These are phyloP conservation scores for Aphodius sticticus DNA, from an alignment of 2,888 invertebrate species.

Conservation along the genomic window DNA sequence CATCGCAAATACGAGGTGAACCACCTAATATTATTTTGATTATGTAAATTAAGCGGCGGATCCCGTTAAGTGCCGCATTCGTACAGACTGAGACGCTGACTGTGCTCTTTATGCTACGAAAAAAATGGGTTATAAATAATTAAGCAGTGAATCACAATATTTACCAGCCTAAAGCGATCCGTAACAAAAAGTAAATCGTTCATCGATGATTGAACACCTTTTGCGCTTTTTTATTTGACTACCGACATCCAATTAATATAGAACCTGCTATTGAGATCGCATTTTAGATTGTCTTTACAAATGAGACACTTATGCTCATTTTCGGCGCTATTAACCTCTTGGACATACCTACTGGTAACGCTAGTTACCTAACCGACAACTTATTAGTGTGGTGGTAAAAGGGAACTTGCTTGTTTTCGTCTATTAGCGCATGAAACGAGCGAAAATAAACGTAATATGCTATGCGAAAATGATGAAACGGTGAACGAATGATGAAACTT, in stretches of 20 bases:
- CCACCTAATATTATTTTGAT: slow-evolving; percentile 4
- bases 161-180: not conserved
- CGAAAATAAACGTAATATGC: too few species aligned
- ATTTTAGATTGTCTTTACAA: not conserved
- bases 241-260: not conserved
- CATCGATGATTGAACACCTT: slow-evolving; percentile 4
- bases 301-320: not conserved
- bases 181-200: not conserved
- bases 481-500: too few species aligned
- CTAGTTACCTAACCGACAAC: not conserved
- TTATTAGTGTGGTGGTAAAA: not conserved
- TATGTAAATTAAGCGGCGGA: not conserved
- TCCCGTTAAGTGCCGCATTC: not conserved
- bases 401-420: too few species aligned
- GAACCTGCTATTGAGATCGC: not conserved
- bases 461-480: too few species aligned
- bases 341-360: too few species aligned
- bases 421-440: too few species aligned
- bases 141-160: not conserved
- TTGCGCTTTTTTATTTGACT: not conserved
- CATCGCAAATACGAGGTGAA: not conserved
- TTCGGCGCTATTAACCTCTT: not conserved
- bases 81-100: not conserved
- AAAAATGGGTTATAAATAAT: not conserved
- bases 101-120: not conserved